These are phyloP conservation scores for Eudyptes chrysolophus DNA, from an alignment of 2,113 vertebrate species.

Conservation along the genomic window DNA sequence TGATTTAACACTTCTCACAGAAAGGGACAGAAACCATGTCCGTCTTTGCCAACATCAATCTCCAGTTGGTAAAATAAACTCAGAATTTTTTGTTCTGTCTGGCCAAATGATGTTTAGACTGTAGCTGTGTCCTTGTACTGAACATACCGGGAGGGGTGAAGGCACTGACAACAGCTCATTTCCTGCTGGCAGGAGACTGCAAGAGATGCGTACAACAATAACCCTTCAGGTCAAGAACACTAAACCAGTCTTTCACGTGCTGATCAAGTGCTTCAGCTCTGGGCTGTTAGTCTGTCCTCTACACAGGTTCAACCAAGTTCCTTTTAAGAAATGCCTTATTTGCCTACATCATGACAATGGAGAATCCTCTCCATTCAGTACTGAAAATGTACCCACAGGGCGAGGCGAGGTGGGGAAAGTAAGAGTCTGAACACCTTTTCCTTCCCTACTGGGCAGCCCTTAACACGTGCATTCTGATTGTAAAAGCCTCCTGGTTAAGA, in stretches of 20 bases:
- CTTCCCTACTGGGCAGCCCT: neutral
- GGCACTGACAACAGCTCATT: neutral
- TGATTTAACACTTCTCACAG: neutral
- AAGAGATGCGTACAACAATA: neutral
- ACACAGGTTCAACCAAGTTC: neutral
- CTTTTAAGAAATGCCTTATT: neutral
- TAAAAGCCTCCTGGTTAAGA: neutral
- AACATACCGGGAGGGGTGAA: neutral
- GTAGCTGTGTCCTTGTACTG: neutral
- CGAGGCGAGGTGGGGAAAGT: neutral
- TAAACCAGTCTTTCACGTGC: neutral
- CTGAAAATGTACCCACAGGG: neutral
- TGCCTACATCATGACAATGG: neutral
- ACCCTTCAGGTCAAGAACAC: neutral
- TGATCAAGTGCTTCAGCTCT: neutral
- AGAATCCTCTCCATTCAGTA: neutral
- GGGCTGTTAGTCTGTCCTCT: neutral
- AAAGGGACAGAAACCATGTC: neutral
- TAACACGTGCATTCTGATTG: accelerated
- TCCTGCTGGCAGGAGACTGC: neutral
- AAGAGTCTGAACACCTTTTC: neutral
- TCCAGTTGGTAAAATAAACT: neutral
- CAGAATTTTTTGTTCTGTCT: neutral
- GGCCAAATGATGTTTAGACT: neutral
- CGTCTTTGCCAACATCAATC: neutral